Conservation (phyloP, 2,888 invertebrate genomes). For the Halocaridina rubra region DNA sequence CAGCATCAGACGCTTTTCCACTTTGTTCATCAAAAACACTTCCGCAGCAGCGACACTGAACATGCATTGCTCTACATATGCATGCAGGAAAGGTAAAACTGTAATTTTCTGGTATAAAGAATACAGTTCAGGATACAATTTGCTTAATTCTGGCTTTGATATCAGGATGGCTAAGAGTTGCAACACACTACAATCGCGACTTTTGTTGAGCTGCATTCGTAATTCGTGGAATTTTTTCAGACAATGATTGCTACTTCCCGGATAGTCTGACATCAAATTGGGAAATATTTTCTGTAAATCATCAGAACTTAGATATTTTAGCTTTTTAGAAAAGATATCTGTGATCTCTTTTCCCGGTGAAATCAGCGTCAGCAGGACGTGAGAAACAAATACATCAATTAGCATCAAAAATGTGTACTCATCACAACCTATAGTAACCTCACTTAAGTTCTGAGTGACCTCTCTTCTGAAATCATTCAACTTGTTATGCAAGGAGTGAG, state of each 20-base stretch:
- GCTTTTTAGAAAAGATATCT: neutral
- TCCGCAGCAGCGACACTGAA: neutral
- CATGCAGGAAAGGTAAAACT: slow-evolving; percentile 1
- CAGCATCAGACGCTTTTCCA: neutral
- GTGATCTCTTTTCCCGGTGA: neutral
- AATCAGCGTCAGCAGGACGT: neutral
- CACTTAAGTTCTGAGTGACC: neutral
- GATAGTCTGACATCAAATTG: neutral
- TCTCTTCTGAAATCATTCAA: neutral
- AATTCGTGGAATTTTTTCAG: neutral
- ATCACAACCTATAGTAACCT: neutral
- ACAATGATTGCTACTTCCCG: neutral
- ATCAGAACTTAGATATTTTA: neutral
- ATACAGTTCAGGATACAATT: neutral
- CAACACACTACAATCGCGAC: neutral
- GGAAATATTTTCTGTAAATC: neutral
- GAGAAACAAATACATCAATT: slow-evolving; percentile 1
- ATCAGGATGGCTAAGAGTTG: neutral
- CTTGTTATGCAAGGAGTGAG: neutral
- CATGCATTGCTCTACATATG: neutral
- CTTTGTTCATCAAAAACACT: neutral
- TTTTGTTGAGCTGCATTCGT: neutral
- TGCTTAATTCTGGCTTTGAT: neutral
- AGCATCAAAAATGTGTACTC: neutral
- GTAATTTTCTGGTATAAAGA: neutral